Evolutionary conservation across 2,888 invertebrate species (phyloP).

Genomic region (Thelaira solivaga): DNA sequence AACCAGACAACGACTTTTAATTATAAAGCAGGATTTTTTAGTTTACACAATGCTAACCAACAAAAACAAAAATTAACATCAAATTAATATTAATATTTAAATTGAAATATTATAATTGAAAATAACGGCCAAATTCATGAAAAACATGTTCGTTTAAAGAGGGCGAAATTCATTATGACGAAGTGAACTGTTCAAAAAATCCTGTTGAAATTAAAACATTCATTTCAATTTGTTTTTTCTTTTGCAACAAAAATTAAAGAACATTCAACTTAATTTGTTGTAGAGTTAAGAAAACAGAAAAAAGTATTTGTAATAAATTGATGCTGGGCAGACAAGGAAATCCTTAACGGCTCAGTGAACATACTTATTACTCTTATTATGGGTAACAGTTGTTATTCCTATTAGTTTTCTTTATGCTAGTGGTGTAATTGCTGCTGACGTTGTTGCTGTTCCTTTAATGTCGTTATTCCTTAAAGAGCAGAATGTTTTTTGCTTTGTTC

Average conservation of each 20-base stretch:
- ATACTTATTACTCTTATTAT: conserved; percentile 57
- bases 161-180: no score
- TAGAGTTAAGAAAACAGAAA: neutral
- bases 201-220: neutral
- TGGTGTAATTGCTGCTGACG: conserved; percentile 9
- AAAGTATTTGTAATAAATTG: conserved; percentile 59
- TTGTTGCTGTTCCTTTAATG: conserved; percentile 19
- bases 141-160: no score
- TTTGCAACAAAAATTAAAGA: conserved; percentile 11
- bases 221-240: neutral
- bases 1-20: no score
- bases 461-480: conserved; percentile 21
- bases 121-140: no score
- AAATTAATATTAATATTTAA: no score
- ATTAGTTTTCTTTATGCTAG: conserved; percentile 1
- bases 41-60: no score
- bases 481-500: neutral
- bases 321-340: conserved; percentile 63
- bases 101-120: no score
- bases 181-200: neutral
- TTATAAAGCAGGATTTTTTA: no score
- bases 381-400: conserved; percentile 18
- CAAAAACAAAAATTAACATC: no score
- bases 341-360: conserved; percentile 62
- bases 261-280: conserved; percentile 25